Evolutionary conservation across 1,140 invertebrate genomes (phyloP).

Genomic region (Bemisia tabaci): DNA sequence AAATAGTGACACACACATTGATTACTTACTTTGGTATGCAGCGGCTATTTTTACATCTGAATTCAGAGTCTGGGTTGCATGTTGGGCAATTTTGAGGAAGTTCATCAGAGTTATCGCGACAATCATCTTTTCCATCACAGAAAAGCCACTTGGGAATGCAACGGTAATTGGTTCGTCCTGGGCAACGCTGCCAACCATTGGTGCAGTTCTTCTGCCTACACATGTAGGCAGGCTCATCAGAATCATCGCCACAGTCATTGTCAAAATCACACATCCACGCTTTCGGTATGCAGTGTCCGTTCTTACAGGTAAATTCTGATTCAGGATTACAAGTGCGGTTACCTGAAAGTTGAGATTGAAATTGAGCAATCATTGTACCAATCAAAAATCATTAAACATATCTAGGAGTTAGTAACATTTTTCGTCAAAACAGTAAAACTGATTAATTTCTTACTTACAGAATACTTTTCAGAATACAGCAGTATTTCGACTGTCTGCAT

Average conservation of each 20-base stretch:
- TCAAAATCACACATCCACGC: slow-evolving; percentile 93
- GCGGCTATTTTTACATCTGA: slow-evolving; percentile 79
- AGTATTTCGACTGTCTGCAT: too few relatives aligned
- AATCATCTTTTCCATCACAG: slow-evolving; percentile 88
- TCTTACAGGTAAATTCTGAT: slow-evolving; percentile 75
- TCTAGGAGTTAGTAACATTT: too few relatives aligned
- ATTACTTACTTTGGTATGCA: slow-evolving; percentile 73
- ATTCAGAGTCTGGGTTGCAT: slow-evolving; percentile 78
- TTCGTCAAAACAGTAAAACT: too few relatives aligned
- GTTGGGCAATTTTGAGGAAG: slow-evolving; percentile 71
- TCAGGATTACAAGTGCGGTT: slow-evolving; percentile 66
- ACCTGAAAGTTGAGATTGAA: too few relatives aligned
- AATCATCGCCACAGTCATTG: slow-evolving; percentile 85
- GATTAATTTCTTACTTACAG: too few relatives aligned
- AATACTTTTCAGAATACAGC: too few relatives aligned
- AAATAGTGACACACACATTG: too few relatives aligned
- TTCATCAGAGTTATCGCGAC: slow-evolving; percentile 84
- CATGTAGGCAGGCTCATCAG: slow-evolving; percentile 83
- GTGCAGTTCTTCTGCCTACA: slow-evolving; percentile 84
- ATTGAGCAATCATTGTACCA: too few relatives aligned
- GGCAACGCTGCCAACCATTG: slow-evolving; percentile 80
- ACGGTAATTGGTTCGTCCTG: slow-evolving; percentile 73
- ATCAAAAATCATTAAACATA: too few relatives aligned
- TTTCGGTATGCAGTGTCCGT: slow-evolving; percentile 89
- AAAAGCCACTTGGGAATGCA: slow-evolving; percentile 92